Evolutionary conservation across 2,888 invertebrate genomes (phyloP), one percentile per base, ranked within the genome.

Genomic region (Pinctada fucata): DNA sequence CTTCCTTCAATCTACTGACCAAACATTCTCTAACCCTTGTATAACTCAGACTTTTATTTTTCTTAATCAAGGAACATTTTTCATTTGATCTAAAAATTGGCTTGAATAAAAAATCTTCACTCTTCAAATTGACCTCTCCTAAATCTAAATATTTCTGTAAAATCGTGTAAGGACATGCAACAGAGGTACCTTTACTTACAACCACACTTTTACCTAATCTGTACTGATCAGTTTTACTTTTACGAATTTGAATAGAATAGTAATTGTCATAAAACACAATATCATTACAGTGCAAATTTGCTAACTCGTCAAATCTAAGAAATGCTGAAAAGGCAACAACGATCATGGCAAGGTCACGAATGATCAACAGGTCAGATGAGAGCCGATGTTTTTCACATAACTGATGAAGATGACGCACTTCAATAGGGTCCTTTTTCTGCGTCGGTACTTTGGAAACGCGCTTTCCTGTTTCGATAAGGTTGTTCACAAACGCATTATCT

Each of bases 251-350:
- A n/a, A n/a, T n/a, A 67, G 31, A 45, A 50, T 51, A 66, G 52
- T 67, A 49, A 16, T 50, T 31, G 13, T 48, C 67, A 10, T 50
- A 5, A 3, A 68, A 6, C 2, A 6, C 13, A 31, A 75, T 13
- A 8, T 67, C 68, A 0, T 48, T n/a, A 16, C 67, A 75, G 45
- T 16, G 31, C 8, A 74, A 50, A 49, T 49, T 8, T 51, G 5
- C 45, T 2, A 67, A 8, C 49, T 74, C 74, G 13, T 16, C 52
- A 66, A 74, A 74, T 8, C 74, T 10, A 2, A 74, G 51, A 67
- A 74, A 74, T 10, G 16, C 49, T 31, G 49, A 13, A 50, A 66
- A 74, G 51, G 31, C 13, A 45, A 75, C 6, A 3, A 68, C 16
- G 45, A 67, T 75, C 75, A 75, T 67, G 4, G 47, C 45, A 3